Conservation (phyloP, 2,113 vertebrate species). For the Cyanoramphus novaezelandiae region DNA sequence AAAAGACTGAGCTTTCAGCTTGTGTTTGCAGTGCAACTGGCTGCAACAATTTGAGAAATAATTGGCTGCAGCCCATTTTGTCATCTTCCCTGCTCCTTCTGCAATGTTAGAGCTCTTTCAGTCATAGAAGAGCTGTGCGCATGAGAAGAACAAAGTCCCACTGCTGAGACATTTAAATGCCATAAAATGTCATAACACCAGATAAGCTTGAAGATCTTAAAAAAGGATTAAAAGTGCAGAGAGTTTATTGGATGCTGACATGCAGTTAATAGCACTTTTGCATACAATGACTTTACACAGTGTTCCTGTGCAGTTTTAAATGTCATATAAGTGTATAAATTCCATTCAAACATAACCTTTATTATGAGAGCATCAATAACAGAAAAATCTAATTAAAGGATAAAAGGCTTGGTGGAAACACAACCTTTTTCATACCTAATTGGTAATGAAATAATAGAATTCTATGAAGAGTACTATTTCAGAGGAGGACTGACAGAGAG, state of each 20-base stretch:
- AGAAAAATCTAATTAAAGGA: conserved; percentile 55
- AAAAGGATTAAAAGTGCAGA: not conserved
- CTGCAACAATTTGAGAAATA: not conserved
- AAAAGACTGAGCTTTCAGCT: not conserved
- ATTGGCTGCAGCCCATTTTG: not conserved
- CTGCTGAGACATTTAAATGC: conserved; percentile 28
- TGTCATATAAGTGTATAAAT: conserved; percentile 32
- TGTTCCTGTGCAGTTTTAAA: conserved; percentile 10
- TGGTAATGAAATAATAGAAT: conserved; percentile 22
- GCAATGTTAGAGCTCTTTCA: not conserved
- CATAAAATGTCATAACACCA: conserved; percentile 36
- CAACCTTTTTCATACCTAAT: conserved; percentile 24
- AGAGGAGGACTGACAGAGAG: not conserved
- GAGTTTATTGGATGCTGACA: not conserved
- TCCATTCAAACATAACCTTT: conserved; percentile 47
- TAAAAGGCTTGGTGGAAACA: conserved; percentile 17
- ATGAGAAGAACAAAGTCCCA: not conserved
- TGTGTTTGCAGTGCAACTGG: not conserved
- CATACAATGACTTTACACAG: not conserved
- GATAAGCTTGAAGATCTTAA: conserved; percentile 5
- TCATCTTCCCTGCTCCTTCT: not conserved
- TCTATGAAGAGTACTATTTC: not conserved
- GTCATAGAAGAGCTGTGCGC: not conserved
- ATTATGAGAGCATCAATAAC: conserved; percentile 40
- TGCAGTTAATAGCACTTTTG: not conserved